A percentile compares a stretch with the other conserved stretches of the same genome.
Evolutionary conservation across 2,888 invertebrate genomes (phyloP).

Genomic region (Pseudanteris insignis): DNA sequence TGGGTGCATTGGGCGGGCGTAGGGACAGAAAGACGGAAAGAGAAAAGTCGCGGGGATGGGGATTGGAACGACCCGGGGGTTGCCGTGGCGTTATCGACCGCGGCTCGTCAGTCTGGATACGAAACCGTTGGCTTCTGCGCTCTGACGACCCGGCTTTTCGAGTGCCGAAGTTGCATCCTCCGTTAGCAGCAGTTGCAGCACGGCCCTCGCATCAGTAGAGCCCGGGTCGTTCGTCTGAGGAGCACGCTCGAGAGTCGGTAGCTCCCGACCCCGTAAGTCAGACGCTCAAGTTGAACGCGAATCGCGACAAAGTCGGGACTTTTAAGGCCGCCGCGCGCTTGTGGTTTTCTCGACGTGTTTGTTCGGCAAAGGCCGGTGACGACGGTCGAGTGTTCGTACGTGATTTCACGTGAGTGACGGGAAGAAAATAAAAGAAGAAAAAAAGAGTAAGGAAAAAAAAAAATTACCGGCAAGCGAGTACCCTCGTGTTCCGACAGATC

Average conservation of each 20-base stretch:
- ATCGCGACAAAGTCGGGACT: constrained; percentile 5
- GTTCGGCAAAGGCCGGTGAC: constrained; percentile 11
- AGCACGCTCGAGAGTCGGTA: constrained; percentile 27
- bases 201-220: constrained; percentile 36
- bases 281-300: constrained; percentile 3
- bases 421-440: neutral
- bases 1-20: no score
- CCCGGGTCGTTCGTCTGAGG: constrained; percentile 33
- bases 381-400: constrained; percentile 1
- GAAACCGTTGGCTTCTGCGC: constrained; percentile 46
- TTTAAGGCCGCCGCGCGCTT: neutral
- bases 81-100: constrained; percentile 48
- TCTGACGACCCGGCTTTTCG: constrained; percentile 40
- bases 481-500: constrained; percentile 22
- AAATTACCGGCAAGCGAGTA: constrained; percentile 7
- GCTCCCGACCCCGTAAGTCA: constrained; percentile 1
- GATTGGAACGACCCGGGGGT: constrained; percentile 47
- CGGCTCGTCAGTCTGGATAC: constrained; percentile 34
- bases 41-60: constrained; percentile 22
- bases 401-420: neutral
- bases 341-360: neutral
- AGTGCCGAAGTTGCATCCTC: constrained; percentile 42
- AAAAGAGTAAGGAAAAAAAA: neutral
- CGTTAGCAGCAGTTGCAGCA: constrained; percentile 36
- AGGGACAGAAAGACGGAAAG: constrained; percentile 22